A percentile compares a stretch with the other conserved stretches of the same genome.
These are phyloP conservation scores for Girardinus metallicus DNA, from an alignment of 2,797 vertebrate species.

Conservation along the genomic window DNA sequence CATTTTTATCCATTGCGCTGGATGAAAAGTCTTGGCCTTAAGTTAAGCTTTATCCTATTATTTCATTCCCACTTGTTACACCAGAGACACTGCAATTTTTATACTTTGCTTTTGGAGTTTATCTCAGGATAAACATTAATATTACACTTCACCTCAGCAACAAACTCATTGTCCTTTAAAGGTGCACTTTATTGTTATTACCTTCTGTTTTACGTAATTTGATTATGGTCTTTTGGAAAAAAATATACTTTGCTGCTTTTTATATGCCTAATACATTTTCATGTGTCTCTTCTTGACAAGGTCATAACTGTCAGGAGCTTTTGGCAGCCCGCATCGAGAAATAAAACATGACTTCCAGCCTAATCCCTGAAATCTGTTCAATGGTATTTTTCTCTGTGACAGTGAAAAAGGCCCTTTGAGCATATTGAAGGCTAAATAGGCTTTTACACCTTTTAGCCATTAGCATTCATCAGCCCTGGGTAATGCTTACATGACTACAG, in stretches of 20 bases:
- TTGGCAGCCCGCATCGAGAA: constrained; percentile 18
- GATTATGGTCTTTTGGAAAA: background rate
- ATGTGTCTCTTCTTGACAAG: constrained; percentile 25
- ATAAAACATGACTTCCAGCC: constrained; percentile 37
- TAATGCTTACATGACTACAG: constrained; percentile 45
- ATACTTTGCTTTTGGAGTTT: background rate
- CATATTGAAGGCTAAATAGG: constrained; percentile 45
- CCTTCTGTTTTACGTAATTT: background rate
- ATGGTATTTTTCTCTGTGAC: constrained; percentile 31
- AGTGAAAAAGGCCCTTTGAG: constrained; percentile 32
- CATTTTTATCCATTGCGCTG: background rate
- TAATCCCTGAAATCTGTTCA: constrained; percentile 52
- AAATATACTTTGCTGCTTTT: background rate
- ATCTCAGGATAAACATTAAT: background rate
- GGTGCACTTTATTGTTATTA: background rate
- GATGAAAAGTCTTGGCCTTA: background rate
- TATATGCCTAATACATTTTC: constrained; percentile 6
- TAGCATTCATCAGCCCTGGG: constrained; percentile 58
- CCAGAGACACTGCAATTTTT: background rate
- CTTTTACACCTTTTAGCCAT: constrained; percentile 63
- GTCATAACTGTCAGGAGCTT: constrained; percentile 18
- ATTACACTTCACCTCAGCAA: background rate
- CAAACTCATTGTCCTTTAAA: background rate
- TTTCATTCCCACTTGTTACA: background rate
- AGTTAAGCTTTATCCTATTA: background rate